Evolutionary conservation across 2,113 vertebrate genomes (phyloP).

Genomic region (Girardinichthys multiradiatus): DNA sequence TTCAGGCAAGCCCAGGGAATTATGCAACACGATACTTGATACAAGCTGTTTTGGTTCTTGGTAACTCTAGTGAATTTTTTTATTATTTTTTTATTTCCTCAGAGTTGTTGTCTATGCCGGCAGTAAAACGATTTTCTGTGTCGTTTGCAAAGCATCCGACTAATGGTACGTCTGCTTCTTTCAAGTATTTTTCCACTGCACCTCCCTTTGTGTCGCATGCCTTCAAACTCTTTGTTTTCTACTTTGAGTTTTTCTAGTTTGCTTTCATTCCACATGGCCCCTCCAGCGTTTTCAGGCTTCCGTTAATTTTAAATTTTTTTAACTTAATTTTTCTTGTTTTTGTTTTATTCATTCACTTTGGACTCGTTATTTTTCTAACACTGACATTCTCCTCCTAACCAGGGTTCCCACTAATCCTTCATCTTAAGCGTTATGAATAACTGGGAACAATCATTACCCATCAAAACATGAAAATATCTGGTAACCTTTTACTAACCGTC

Average conservation of each 20-base stretch:
- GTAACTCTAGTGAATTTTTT: constrained; percentile 90
- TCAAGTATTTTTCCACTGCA: constrained; percentile 84
- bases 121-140: constrained; percentile 99
- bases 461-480: not conserved
- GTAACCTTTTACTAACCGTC: not conserved
- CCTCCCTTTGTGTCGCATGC: constrained; percentile 85
- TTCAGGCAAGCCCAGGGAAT: constrained; percentile 33
- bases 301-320: constrained; percentile 8
- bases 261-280: constrained; percentile 60
- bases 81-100: constrained; percentile 93
- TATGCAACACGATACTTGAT: constrained; percentile 40
- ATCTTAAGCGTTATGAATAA: constrained; percentile 7
- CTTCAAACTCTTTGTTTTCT: constrained; percentile 71
- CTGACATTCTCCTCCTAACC: constrained; percentile 74
- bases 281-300: constrained; percentile 59
- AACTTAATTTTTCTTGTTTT: constrained; percentile 28
- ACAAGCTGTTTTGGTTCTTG: constrained; percentile 70
- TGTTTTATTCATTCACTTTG: constrained; percentile 60
- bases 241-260: constrained; percentile 36
- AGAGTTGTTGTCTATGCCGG: constrained; percentile 99
- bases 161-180: constrained; percentile 99
- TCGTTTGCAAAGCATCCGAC: constrained; percentile 99
- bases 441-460: too few relatives aligned
- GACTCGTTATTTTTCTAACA: constrained; percentile 66
- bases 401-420: constrained; percentile 68